A percentile compares a stretch with the other conserved stretches of the same genome.
phyloP scores from a whole-genome alignment of 1,140 invertebrate genomes.

The Colletes latitarsis region DNA sequence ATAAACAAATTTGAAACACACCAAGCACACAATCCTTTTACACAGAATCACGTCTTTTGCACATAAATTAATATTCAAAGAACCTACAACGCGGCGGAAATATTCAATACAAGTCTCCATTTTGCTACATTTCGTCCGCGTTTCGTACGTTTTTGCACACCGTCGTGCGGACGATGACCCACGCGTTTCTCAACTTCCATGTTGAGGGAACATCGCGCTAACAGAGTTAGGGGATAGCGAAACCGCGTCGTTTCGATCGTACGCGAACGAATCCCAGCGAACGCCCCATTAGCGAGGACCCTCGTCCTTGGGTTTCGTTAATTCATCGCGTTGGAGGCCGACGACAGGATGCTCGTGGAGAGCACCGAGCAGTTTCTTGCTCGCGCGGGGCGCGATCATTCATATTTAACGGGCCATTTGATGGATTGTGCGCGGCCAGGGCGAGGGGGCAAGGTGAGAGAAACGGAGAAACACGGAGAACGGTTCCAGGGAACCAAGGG shows the following conservation, averaged over 20 bases:
- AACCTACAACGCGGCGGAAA: too few species aligned
- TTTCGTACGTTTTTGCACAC: too few species aligned
- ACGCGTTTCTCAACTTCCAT: neutral
- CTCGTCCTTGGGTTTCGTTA: constrained; percentile 47
- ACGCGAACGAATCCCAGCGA: constrained; percentile 14
- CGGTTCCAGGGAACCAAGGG: neutral
- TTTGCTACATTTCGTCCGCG: too few species aligned
- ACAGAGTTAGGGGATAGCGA: neutral
- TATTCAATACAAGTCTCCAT: too few species aligned
- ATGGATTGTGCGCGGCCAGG: constrained; percentile 60
- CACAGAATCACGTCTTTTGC: too few species aligned
- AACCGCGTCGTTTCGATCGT: neutral
- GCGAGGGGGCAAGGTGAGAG: neutral
- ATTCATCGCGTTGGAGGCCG: constrained; percentile 36
- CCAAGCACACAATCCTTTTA: too few species aligned
- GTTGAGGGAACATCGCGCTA: neutral
- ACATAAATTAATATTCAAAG: too few species aligned
- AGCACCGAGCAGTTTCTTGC: neutral
- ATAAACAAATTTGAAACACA: too few species aligned
- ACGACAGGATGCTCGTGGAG: constrained; percentile 15
- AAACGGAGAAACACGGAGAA: constrained; percentile 2
- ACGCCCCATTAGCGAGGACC: constrained; percentile 24
- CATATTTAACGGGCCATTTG: constrained; percentile 70
- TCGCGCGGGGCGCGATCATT: constrained; percentile 54
- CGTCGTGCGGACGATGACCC: too few species aligned